These are phyloP conservation scores for Chaunax sp. DNA, from an alignment of 2,797 vertebrate species.

Conservation along the genomic window DNA sequence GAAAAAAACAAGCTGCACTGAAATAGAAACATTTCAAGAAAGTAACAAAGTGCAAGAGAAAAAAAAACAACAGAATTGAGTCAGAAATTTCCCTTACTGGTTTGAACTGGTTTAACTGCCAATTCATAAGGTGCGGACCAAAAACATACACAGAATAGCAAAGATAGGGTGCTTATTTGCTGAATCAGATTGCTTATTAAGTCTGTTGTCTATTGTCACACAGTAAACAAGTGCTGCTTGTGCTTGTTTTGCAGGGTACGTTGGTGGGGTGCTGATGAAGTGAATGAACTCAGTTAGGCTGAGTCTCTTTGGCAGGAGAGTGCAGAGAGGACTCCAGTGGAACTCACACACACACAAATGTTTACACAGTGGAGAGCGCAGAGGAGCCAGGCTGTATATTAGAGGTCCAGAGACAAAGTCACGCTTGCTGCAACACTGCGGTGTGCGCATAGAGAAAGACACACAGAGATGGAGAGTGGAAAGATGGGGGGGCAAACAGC, in stretches of 20 bases:
- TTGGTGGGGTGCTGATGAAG: constrained; percentile 59
- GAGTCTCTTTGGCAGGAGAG: constrained; percentile 43
- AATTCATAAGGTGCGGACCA: not conserved
- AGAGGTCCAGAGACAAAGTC: constrained; percentile 71
- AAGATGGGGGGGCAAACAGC: constrained; percentile 28
- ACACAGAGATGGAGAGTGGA: constrained; percentile 30
- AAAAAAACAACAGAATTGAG: not conserved
- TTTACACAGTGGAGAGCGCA: constrained; percentile 26
- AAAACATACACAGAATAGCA: constrained; percentile 1
- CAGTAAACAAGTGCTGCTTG: constrained; percentile 38
- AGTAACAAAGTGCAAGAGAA: no score
- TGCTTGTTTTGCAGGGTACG: constrained; percentile 35
- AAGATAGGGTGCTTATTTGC: constrained; percentile 21
- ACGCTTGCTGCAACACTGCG: constrained; percentile 58
- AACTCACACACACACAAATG: constrained; percentile 23
- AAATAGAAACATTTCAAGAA: no score
- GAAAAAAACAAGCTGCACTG: no score
- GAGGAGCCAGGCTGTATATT: constrained; percentile 66
- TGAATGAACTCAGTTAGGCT: constrained; percentile 56
- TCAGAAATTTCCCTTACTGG: not conserved
- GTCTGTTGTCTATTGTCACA: constrained; percentile 39
- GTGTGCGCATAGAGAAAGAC: constrained; percentile 34
- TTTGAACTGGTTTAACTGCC: constrained; percentile 7
- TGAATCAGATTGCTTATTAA: constrained; percentile 36
- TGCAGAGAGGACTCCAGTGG: constrained; percentile 27